Percentiles rank a stretch among this genome's conserved stretches.
phyloP scores from a whole-genome alignment of 2,888 invertebrate species.

The Galerucella pusilla region DNA sequence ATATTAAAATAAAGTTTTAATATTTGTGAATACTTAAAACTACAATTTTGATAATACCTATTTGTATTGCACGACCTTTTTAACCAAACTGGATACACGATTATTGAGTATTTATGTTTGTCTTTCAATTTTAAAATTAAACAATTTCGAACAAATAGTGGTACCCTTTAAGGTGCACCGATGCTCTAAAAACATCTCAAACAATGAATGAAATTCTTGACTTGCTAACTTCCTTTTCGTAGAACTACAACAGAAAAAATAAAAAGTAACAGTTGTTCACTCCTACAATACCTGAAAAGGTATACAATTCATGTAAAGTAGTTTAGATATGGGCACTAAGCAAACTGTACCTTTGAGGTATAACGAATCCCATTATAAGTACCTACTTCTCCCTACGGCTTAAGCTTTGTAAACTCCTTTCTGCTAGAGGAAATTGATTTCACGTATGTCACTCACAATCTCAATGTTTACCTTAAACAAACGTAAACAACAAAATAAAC shows the following conservation, averaged over 20 bases:
- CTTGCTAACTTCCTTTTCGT: slow-evolving; percentile 22
- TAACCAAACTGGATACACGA: too few relatives aligned
- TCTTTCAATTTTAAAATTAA: not conserved
- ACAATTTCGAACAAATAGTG: not conserved
- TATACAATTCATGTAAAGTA: slow-evolving; percentile 23
- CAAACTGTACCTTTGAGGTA: slow-evolving; percentile 21
- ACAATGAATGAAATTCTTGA: slow-evolving; percentile 24
- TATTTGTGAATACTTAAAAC: too few relatives aligned
- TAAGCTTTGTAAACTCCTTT: slow-evolving; percentile 27
- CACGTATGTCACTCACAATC: slow-evolving; percentile 44
- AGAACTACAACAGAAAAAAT: slow-evolving; percentile 14
- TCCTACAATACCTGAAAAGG: slow-evolving; percentile 18
- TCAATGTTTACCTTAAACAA: slow-evolving; percentile 39
- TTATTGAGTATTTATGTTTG: not conserved
- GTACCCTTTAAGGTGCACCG: slow-evolving; percentile 2
- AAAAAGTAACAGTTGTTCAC: slow-evolving; percentile 9
- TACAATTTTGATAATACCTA: too few relatives aligned
- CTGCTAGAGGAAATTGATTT: slow-evolving; percentile 44
- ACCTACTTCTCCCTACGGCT: slow-evolving; percentile 33
- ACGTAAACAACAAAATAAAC: slow-evolving; percentile 36
- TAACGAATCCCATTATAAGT: slow-evolving; percentile 39
- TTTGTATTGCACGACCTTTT: too few relatives aligned
- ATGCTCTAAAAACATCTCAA: slow-evolving; percentile 5
- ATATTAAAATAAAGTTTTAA: too few relatives aligned
- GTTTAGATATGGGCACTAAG: slow-evolving; percentile 23